Evolutionary conservation across 1,140 invertebrate species (phyloP).

Genomic region (Drosophila sulfurigaster): DNA sequence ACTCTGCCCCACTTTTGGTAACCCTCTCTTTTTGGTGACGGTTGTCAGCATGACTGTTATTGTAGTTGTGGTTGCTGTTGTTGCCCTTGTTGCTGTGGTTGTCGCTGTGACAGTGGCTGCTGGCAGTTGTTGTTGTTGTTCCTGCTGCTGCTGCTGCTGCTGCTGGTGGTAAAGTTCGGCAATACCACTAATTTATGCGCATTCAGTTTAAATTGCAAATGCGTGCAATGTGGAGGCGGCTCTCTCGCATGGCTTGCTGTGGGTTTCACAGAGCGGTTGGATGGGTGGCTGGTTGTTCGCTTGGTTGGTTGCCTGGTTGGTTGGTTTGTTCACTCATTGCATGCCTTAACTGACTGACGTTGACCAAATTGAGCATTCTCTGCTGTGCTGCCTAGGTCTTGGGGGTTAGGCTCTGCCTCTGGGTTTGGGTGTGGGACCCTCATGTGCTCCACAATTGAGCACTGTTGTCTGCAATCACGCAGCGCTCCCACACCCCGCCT

Average conservation of each 20-base stretch:
- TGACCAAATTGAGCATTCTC: slow-evolving; percentile 75
- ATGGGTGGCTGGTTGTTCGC: neutral
- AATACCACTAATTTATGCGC: slow-evolving; percentile 79
- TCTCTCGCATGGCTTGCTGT: slow-evolving; percentile 13
- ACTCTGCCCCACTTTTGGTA: slow-evolving; percentile 1
- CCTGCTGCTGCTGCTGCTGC: no score
- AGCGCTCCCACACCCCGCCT: slow-evolving; percentile 16
- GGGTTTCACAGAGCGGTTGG: no score
- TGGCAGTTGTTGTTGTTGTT: slow-evolving; percentile 2
- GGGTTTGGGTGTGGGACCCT: neutral
- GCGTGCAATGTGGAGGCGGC: slow-evolving; percentile 58
- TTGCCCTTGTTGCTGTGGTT: neutral
- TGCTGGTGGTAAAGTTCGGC: slow-evolving; percentile 50
- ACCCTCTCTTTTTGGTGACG: slow-evolving; percentile 7
- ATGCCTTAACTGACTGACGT: slow-evolving; percentile 47
- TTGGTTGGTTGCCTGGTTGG: neutral
- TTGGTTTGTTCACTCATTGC: slow-evolving; percentile 7
- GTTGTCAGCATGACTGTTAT: slow-evolving; percentile 10
- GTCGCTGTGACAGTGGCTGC: slow-evolving; percentile 37
- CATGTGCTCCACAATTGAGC: slow-evolving; percentile 15
- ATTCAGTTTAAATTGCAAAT: slow-evolving; percentile 82
- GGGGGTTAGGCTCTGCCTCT: neutral
- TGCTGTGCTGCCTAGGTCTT: slow-evolving; percentile 41
- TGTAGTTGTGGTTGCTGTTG: neutral
- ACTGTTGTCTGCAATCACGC: slow-evolving; percentile 69